Conservation (phyloP, 2,797 vertebrate species). For the Peromyscus attwateri region DNA sequence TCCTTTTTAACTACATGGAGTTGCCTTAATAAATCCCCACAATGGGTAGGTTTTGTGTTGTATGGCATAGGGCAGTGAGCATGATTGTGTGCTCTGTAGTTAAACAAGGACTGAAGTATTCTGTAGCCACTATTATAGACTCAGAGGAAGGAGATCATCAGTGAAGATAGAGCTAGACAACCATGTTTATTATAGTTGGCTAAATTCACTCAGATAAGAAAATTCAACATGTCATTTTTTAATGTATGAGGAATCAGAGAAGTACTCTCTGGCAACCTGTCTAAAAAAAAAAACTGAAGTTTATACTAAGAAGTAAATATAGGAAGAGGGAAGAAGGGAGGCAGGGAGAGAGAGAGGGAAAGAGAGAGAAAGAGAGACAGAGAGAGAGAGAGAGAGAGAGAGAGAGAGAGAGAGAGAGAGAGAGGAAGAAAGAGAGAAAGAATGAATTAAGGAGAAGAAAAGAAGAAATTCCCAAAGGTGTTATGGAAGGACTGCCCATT, state of each 20-base stretch:
- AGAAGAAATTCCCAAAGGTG: neutral
- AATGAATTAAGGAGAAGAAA: neutral
- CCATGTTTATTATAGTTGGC: neutral
- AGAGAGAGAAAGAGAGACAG: too few relatives aligned
- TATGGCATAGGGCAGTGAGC: neutral
- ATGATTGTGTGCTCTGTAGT: neutral
- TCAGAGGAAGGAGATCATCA: neutral
- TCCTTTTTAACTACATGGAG: too few relatives aligned
- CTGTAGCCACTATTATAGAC: neutral
- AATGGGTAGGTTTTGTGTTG: neutral
- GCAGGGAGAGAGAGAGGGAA: accelerated
- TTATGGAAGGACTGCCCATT: neutral
- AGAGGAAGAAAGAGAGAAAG: neutral
- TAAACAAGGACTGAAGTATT: neutral
- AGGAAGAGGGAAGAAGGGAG: neutral
- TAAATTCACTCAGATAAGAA: neutral
- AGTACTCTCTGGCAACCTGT: neutral
- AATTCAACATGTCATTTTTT: neutral
- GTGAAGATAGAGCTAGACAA: neutral
- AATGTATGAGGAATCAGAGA: neutral
- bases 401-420: too few relatives aligned
- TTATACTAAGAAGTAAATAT: neutral
- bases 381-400: neutral
- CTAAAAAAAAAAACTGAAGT: neutral
- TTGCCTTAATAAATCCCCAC: too few relatives aligned